Conservation (phyloP, 2,888 invertebrate genomes). For the Furcula furcula region DNA sequence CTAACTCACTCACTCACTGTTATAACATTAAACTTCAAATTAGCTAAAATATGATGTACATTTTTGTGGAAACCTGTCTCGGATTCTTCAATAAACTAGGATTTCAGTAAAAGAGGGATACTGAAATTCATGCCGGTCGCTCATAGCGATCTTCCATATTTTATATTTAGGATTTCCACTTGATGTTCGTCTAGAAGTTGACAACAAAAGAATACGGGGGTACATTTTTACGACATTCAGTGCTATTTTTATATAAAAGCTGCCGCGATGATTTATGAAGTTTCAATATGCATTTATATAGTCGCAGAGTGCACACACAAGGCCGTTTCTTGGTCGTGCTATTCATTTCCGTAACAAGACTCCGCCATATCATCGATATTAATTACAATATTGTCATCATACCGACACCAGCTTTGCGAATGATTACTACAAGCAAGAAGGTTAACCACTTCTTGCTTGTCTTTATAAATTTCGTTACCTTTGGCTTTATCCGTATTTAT, state of each 20-base stretch:
- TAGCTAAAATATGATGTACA: no score
- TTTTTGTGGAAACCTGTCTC: no score
- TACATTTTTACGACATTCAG: background rate
- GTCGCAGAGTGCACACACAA: conserved; percentile 51
- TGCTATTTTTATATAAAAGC: conserved; percentile 3
- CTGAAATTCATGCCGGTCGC: background rate
- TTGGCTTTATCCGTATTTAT: conserved; percentile 9
- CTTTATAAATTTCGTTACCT: conserved; percentile 7
- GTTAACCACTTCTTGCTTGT: no score
- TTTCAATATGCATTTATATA: conserved; percentile 36
- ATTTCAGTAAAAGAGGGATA: no score
- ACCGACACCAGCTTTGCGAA: conserved; percentile 2
- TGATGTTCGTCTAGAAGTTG: background rate
- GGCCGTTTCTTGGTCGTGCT: conserved; percentile 48
- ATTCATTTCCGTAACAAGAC: conserved; percentile 62
- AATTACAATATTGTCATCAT: conserved; percentile 31
- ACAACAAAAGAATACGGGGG: background rate
- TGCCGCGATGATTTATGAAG: conserved; percentile 17
- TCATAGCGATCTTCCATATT: background rate
- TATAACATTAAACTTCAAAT: no score
- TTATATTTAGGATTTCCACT: background rate
- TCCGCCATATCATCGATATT: conserved; percentile 34
- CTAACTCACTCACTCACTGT: no score
- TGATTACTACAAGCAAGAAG: no score
- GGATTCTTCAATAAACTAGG: no score